Percentiles rank a stretch among this genome's conserved stretches.
Evolutionary conservation across 2,797 vertebrate genomes (phyloP).

Genomic region (Carduelis carduelis): DNA sequence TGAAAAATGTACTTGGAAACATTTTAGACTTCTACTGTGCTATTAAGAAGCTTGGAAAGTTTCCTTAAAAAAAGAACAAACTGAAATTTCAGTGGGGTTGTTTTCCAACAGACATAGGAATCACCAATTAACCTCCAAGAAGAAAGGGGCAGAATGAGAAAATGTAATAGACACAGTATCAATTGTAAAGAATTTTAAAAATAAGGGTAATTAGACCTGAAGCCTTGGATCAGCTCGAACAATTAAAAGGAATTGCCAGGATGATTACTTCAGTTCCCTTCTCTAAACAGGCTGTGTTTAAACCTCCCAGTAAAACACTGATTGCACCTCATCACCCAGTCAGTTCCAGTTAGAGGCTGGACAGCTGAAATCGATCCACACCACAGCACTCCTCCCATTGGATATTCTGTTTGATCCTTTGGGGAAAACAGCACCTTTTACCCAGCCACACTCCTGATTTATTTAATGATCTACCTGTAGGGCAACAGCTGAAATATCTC

Average conservation of each 20-base stretch:
- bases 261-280: neutral
- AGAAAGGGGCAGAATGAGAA: neutral
- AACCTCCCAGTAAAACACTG: neutral
- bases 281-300: neutral
- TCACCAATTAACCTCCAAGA: neutral
- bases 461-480: neutral
- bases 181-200: neutral
- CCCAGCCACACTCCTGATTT: neutral
- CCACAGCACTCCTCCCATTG: neutral
- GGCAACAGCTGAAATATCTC: neutral
- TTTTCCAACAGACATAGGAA: neutral
- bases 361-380: neutral
- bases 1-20: neutral
- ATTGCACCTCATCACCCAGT: neutral
- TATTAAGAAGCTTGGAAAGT: neutral
- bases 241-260: neutral
- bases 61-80: neutral
- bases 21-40: neutral
- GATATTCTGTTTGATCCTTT: neutral
- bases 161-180: neutral
- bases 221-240: neutral
- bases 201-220: neutral
- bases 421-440: neutral
- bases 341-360: neutral
- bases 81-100: neutral